Conservation (phyloP, 2,113 vertebrate species). For the Aegithalos caudatus region DNA sequence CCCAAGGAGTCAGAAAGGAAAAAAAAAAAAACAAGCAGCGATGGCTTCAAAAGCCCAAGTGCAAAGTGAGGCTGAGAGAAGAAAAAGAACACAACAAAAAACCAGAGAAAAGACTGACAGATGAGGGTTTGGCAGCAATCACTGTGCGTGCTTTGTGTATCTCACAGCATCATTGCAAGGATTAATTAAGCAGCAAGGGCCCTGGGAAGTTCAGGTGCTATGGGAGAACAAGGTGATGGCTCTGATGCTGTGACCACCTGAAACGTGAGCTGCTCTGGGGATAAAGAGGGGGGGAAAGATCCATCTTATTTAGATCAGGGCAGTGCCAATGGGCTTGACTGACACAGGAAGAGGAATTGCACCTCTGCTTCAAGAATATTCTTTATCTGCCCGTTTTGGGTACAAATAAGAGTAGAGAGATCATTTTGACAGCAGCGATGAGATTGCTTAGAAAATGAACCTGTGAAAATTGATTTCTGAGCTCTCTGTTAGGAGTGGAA, state of each 20-base stretch:
- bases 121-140: neutral
- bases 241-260: neutral
- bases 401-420: neutral
- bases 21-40: rapidly evolving
- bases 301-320: neutral
- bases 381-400: neutral
- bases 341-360: neutral
- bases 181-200: neutral
- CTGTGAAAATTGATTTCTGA: slow-evolving; percentile 36
- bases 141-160: neutral
- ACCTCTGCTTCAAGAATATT: neutral
- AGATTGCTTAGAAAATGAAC: slow-evolving; percentile 28
- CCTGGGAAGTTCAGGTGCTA: neutral
- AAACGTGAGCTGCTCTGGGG: neutral
- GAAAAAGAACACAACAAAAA: neutral
- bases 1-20: neutral
- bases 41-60: neutral
- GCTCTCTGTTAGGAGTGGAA: neutral
- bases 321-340: neutral
- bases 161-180: neutral
- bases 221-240: neutral
- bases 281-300: neutral
- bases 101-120: neutral
- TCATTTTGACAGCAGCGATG: neutral
- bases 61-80: neutral